Evolutionary conservation across 1,140 invertebrate species (phyloP), one percentile per base, ranked within the genome.

Genomic region (Colletes latitarsis): DNA sequence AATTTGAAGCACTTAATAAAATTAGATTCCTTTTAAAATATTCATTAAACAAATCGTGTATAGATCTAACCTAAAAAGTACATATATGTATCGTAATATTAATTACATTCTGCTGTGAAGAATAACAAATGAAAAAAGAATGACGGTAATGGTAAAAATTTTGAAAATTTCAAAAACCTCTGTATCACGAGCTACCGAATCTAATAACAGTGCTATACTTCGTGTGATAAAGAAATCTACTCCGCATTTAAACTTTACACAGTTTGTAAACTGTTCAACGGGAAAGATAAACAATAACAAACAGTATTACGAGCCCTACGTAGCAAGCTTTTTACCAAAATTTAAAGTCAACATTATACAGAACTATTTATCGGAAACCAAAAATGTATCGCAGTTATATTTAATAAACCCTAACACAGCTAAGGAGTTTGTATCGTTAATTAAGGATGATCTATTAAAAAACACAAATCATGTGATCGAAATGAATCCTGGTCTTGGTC

Each of bases 401-500:
- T n/a, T 91, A 3, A 46, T 89, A 19, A 60, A 87, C 46, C 21
- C 43, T 4, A 1, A 67, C 4, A 17, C 14, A 15, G 85, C 88
- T 63, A 81, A 79, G 57, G 12, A 85, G 21, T 72, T 91, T 63
- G 67, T 62, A 15, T 69, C 52, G 10, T 21, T 89, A 8, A 89
- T 92, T 49, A 74, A 55, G 39, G n/a, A 81, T 39, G 86, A 90
- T 73, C 68, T 91, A 9, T 53, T 64, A 15, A 63, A 82, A 21
- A 81, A 86, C 55, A 46, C 63, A 39, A 67, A 49, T 52, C 77
- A 74, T 17, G 73, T 91, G 21, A 74, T 87, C 2, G 90, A 93
- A 81, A 57, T 85, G 0, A 92, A 91, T 86, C 85, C 92, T 19
- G 90, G 90, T 6, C 30, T 84, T 10, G 91, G 92, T 57, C 19